A percentile compares a stretch with the other conserved stretches of the same genome.
Conservation (phyloP, 2,797 vertebrate species). For the Typhlichthys eigenmanni region DNA sequence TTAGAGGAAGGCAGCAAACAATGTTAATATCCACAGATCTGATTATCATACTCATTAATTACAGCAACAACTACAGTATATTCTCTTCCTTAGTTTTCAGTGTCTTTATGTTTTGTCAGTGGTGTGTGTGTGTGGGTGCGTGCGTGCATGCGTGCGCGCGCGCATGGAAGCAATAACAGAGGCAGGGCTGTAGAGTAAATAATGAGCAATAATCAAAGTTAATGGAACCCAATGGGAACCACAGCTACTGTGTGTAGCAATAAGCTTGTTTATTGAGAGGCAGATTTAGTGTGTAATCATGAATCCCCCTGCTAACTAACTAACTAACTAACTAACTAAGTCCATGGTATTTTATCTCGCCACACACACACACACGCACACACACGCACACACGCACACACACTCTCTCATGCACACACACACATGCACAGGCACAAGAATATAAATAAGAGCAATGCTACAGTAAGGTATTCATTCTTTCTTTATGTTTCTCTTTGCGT, state of each 20-base stretch:
- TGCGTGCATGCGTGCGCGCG: slow-evolving; percentile 7
- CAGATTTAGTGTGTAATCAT: slow-evolving; percentile 85
- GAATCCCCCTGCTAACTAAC: slow-evolving; percentile 81
- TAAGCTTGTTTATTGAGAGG: slow-evolving; percentile 83
- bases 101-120: slow-evolving; percentile 22
- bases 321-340: slow-evolving; percentile 61
- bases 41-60: too few relatives aligned
- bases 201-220: slow-evolving; percentile 88
- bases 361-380: slow-evolving; percentile 38
- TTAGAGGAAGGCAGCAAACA: too few relatives aligned
- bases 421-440: slow-evolving; percentile 19
- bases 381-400: slow-evolving; percentile 35
- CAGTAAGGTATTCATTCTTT: slow-evolving; percentile 4
- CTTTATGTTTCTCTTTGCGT: not conserved
- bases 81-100: not conserved
- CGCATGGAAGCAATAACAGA: slow-evolving; percentile 72
- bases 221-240: slow-evolving; percentile 85
- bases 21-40: too few relatives aligned
- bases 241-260: slow-evolving; percentile 78
- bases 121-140: not conserved
- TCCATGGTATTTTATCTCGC: slow-evolving; percentile 60
- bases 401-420: slow-evolving; percentile 37
- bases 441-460: slow-evolving; percentile 47
- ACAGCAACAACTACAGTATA: too few relatives aligned
- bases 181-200: slow-evolving; percentile 84